These are phyloP conservation scores for Brachycybe producta DNA, from an alignment of 2,888 invertebrate species.

Conservation along the genomic window DNA sequence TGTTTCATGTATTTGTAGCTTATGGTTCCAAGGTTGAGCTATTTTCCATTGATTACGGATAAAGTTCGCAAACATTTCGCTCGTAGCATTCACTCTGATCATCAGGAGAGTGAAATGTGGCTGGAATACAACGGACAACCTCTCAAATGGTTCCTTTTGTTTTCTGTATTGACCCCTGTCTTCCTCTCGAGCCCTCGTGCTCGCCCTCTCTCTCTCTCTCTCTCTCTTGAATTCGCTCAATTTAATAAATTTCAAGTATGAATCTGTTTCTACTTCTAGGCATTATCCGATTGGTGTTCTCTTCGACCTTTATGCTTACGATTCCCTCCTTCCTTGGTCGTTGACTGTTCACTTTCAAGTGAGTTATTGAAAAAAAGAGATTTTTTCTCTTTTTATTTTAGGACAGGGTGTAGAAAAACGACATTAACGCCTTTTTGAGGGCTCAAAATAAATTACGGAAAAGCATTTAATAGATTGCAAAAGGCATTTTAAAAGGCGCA, in stretches of 20 bases:
- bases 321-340: conserved; percentile 76
- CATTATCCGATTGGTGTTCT: conserved; percentile 65
- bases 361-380: neutral
- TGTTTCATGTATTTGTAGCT: conserved; percentile 36
- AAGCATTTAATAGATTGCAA: too few relatives aligned
- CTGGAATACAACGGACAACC: conserved; percentile 82
- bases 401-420: too few relatives aligned
- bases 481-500: too few relatives aligned
- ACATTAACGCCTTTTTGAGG: too few relatives aligned
- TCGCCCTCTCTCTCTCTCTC: too few relatives aligned
- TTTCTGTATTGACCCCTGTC: too few relatives aligned
- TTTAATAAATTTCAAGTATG: conserved; percentile 7
- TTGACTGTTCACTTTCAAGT: conserved; percentile 73
- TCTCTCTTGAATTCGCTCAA: too few relatives aligned
- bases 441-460: too few relatives aligned
- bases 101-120: conserved; percentile 83
- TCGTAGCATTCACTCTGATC: conserved; percentile 63
- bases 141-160: conserved; percentile 74
- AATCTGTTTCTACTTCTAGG: conserved; percentile 32
- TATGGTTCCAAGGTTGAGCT: conserved; percentile 84
- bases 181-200: too few relatives aligned
- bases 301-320: conserved; percentile 63
- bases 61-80: conserved; percentile 84
- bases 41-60: conserved; percentile 87
- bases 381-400: conserved; percentile 2